Conservation (phyloP, 1,140 invertebrate species). For the Mamestra configurata region DNA sequence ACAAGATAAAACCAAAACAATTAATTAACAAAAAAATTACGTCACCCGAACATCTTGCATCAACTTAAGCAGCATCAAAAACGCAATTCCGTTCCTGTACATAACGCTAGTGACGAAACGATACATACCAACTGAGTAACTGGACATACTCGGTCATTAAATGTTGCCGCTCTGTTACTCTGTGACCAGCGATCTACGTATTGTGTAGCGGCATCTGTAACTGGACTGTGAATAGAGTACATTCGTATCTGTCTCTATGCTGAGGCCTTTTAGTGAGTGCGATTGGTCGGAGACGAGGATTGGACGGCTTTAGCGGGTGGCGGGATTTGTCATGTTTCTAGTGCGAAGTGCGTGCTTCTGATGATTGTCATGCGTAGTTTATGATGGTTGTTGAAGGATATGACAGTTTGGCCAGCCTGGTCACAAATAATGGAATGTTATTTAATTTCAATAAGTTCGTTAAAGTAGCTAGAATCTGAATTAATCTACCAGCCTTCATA, state of each 20-base stretch:
- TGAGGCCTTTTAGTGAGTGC: constrained; percentile 59
- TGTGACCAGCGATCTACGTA: constrained; percentile 66
- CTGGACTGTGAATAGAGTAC: constrained; percentile 81
- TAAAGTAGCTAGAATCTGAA: too few species aligned
- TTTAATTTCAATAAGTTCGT: too few species aligned
- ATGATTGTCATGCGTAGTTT: too few species aligned
- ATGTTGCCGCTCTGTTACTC: constrained; percentile 84
- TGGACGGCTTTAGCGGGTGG: too few species aligned
- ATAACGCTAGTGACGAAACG: constrained; percentile 71
- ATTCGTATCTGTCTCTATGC: constrained; percentile 80
- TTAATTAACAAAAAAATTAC: constrained; percentile 31
- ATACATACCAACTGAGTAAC: constrained; percentile 67
- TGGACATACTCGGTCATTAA: constrained; percentile 82
- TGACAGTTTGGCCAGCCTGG: too few species aligned
- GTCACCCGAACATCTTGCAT: constrained; percentile 24
- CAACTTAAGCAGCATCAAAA: constrained; percentile 30
- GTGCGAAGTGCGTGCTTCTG: too few species aligned
- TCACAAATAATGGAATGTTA: too few species aligned
- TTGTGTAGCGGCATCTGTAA: constrained; percentile 84
- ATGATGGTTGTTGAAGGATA: too few species aligned
- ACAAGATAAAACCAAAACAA: constrained; percentile 10
- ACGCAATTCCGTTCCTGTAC: constrained; percentile 39
- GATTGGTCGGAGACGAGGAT: constrained; percentile 52
- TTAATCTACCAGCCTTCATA: too few species aligned
- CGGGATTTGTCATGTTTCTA: too few species aligned